phyloP scores from a whole-genome alignment of 1,140 invertebrate species.

The Calosoma granatense region DNA sequence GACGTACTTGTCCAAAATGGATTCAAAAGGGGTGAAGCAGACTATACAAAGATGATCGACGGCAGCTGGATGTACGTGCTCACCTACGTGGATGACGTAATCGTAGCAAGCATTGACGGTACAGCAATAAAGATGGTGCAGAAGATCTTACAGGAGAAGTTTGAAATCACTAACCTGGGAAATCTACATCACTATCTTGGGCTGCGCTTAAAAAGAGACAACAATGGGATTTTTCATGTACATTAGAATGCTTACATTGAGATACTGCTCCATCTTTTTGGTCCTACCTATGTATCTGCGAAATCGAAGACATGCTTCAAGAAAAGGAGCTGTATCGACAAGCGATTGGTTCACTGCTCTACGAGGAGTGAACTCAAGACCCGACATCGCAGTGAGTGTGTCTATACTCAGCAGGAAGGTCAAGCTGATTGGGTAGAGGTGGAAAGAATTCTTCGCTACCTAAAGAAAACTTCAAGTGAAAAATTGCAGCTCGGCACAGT shows the following conservation, averaged over 20 bases:
- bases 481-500: neutral
- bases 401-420: neutral
- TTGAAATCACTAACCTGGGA: neutral
- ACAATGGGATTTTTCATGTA: too few relatives aligned
- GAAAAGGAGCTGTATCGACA: too few relatives aligned
- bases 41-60: neutral
- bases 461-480: neutral
- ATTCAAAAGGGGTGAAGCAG: neutral
- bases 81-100: neutral
- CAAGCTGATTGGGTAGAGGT: neutral
- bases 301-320: too few relatives aligned
- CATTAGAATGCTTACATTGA: too few relatives aligned
- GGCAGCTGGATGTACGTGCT: neutral
- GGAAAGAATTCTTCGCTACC: neutral
- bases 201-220: too few relatives aligned
- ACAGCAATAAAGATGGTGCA: neutral
- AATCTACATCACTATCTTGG: neutral
- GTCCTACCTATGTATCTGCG: too few relatives aligned
- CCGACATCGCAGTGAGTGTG: neutral
- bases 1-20: neutral
- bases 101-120: neutral
- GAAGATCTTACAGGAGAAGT: neutral
- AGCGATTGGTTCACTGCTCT: neutral
- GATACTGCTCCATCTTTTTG: too few relatives aligned
- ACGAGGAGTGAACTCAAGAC: neutral